phyloP scores from a whole-genome alignment of 2,888 invertebrate species.

The Bombylius discolor region DNA sequence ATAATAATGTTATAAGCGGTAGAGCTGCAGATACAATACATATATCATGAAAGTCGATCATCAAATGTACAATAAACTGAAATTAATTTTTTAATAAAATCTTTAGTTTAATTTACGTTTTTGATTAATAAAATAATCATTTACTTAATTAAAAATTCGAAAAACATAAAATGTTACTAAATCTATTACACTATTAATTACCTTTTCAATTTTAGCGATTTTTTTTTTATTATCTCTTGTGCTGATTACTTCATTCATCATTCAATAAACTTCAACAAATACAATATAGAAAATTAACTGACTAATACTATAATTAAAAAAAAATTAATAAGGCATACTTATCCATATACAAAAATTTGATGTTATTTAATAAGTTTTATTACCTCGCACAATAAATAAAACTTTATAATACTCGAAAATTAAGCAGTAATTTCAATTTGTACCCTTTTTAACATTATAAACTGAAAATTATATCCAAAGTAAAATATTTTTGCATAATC shows the following conservation, averaged over 20 bases:
- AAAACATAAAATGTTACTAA: neutral
- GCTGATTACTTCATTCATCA: slow-evolving; percentile 1
- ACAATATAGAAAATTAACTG: too few species aligned
- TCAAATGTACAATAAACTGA: slow-evolving; percentile 52
- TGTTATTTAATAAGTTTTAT: too few species aligned
- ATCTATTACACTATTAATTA: neutral
- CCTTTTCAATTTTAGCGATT: neutral
- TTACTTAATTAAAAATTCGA: neutral
- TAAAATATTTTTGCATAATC: too few species aligned
- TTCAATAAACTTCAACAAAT: neutral
- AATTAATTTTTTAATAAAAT: slow-evolving; percentile 14
- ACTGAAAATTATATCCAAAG: too few species aligned
- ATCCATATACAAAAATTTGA: too few species aligned
- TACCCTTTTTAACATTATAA: too few species aligned
- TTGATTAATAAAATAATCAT: neutral
- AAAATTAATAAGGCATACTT: too few species aligned
- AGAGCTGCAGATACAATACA: slow-evolving; percentile 73
- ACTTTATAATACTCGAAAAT: too few species aligned
- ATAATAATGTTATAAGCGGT: slow-evolving; percentile 69
- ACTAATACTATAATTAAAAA: too few species aligned
- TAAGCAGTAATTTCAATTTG: too few species aligned
- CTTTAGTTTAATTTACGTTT: neutral
- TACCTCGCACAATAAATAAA: too few species aligned
- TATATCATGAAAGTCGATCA: slow-evolving; percentile 62
- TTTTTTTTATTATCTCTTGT: neutral